These are phyloP conservation scores for Limosa lapponica DNA, from an alignment of 2,797 vertebrate species.

Conservation along the genomic window DNA sequence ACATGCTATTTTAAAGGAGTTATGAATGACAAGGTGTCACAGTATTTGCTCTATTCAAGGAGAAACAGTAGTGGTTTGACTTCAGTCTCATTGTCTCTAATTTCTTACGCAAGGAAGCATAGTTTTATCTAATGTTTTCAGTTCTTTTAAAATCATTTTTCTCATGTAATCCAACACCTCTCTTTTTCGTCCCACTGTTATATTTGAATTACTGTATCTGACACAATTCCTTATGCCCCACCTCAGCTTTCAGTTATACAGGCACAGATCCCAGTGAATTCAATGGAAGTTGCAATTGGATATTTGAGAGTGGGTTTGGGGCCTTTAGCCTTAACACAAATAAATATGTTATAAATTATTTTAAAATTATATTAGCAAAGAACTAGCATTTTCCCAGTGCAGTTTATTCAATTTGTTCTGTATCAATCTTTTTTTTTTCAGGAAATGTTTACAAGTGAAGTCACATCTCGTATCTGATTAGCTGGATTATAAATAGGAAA, in stretches of 20 bases:
- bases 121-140: background rate
- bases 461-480: background rate
- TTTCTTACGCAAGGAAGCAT: background rate
- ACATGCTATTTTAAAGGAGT: background rate
- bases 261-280: background rate
- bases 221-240: background rate
- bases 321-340: background rate
- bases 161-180: background rate
- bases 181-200: background rate
- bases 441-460: conserved; percentile 5
- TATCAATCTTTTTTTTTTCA: background rate
- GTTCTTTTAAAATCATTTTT: background rate
- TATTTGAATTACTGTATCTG: background rate
- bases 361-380: background rate
- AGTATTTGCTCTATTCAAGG: background rate
- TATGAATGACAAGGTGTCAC: background rate
- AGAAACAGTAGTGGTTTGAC: background rate
- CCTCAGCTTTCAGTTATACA: background rate
- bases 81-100: background rate
- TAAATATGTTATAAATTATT: background rate
- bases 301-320: background rate
- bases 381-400: background rate
- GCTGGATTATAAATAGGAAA: background rate
- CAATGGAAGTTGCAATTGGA: background rate
- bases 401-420: background rate